phyloP scores from a whole-genome alignment of 2,113 vertebrate genomes.

The Hyla sarda region DNA sequence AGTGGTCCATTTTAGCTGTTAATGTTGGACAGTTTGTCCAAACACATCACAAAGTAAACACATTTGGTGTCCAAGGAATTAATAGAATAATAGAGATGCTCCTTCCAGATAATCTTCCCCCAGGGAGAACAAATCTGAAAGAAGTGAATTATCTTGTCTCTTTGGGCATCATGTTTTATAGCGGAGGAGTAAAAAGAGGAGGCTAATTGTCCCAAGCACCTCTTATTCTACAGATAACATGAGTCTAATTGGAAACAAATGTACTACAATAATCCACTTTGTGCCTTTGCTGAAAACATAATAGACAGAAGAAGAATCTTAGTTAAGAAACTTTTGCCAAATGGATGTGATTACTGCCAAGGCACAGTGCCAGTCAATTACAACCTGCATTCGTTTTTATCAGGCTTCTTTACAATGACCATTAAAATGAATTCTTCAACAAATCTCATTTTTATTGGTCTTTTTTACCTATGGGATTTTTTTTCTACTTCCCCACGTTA shows the following conservation, averaged over 20 bases:
- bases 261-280: conserved; percentile 50
- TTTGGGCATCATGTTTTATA: conserved; percentile 7
- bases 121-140: conserved; percentile 12
- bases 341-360: conserved; percentile 63
- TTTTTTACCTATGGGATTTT: conserved; percentile 82
- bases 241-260: conserved; percentile 55
- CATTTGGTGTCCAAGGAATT: conserved; percentile 61
- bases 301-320: conserved; percentile 61
- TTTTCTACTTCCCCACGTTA: conserved; percentile 83
- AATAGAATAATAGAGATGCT: fast-evolving
- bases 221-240: conserved; percentile 54
- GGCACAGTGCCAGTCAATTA: conserved; percentile 71
- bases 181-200: not conserved
- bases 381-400: conserved; percentile 70
- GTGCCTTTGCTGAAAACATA: conserved; percentile 60
- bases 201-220: not conserved
- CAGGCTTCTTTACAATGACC: conserved; percentile 73
- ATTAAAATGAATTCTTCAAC: conserved; percentile 82
- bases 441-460: conserved; percentile 81
- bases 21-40: conserved; percentile 30
- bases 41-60: conserved; percentile 15
- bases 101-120: not conserved
- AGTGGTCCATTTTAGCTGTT: conserved; percentile 16
- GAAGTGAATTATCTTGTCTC: conserved; percentile 6
- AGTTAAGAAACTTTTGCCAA: conserved; percentile 69